These are phyloP conservation scores for Trachemys scripta DNA, from an alignment of 2,113 vertebrate genomes.

Conservation along the genomic window DNA sequence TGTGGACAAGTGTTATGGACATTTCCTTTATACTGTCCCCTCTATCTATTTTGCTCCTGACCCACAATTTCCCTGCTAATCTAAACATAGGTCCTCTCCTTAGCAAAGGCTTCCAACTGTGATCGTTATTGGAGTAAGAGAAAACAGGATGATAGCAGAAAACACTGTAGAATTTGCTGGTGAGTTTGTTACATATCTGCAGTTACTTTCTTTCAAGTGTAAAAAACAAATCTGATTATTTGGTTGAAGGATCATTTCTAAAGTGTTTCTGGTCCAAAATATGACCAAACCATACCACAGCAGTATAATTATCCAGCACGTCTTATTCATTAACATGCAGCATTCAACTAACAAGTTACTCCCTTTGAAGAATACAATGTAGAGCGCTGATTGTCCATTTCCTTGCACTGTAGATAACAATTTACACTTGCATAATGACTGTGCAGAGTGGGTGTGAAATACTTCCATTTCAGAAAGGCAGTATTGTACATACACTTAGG, in stretches of 20 bases:
- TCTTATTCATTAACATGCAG: no score
- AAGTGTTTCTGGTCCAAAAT: neutral
- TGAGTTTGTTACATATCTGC: neutral
- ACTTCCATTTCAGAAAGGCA: neutral
- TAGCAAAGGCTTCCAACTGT: neutral
- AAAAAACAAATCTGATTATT: neutral
- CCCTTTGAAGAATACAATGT: neutral
- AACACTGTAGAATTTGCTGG: neutral
- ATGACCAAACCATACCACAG: neutral
- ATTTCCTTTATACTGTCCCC: neutral
- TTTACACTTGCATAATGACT: neutral
- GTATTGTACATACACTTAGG: accelerated
- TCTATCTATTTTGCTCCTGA: neutral
- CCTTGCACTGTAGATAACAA: neutral
- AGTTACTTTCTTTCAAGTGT: neutral
- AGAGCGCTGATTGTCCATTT: accelerated
- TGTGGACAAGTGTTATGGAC: neutral
- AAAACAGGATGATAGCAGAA: neutral
- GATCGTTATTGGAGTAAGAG: neutral
- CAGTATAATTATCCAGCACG: neutral
- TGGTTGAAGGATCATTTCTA: neutral
- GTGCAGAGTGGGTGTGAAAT: neutral
- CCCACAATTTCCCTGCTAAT: neutral
- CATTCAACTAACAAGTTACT: no score
- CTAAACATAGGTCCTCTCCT: neutral